A percentile compares a stretch with the other conserved stretches of the same genome.
Conservation (phyloP, 2,797 vertebrate genomes). For the Glyptemys insculpta region DNA sequence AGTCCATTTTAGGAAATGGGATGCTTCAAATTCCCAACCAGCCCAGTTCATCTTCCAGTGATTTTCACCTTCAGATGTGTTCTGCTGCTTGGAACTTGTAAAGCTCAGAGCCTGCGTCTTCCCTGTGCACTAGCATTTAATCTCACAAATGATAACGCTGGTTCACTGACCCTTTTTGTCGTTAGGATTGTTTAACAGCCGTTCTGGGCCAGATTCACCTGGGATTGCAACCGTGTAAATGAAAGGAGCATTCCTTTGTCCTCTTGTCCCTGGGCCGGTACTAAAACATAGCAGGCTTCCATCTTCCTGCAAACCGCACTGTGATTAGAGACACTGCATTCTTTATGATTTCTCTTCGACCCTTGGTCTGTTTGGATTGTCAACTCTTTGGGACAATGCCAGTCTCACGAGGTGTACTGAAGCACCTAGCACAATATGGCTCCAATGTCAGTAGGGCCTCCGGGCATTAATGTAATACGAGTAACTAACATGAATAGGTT, state of each 20-base stretch:
- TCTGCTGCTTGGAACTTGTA: background rate
- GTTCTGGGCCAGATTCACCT: slow-evolving; percentile 50
- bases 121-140: background rate
- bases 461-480: background rate
- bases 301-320: background rate
- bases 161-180: background rate
- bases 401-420: background rate
- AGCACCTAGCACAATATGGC: background rate
- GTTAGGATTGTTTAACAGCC: slow-evolving; percentile 32
- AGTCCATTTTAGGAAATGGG: background rate
- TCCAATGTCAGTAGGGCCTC: background rate
- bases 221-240: slow-evolving; percentile 59
- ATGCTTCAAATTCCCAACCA: background rate
- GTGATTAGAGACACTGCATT: background rate
- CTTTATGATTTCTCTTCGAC: background rate
- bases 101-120: background rate
- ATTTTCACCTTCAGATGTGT: background rate
- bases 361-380: background rate
- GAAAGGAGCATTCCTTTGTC: slow-evolving; percentile 8
- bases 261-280: slow-evolving; percentile 23
- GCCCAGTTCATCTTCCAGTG: background rate
- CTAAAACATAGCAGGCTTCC: background rate
- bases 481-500: background rate
- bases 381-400: background rate
- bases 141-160: background rate